These are phyloP conservation scores for Micoletzkya japonica DNA, from an alignment of 2,888 invertebrate genomes.

Conservation along the genomic window DNA sequence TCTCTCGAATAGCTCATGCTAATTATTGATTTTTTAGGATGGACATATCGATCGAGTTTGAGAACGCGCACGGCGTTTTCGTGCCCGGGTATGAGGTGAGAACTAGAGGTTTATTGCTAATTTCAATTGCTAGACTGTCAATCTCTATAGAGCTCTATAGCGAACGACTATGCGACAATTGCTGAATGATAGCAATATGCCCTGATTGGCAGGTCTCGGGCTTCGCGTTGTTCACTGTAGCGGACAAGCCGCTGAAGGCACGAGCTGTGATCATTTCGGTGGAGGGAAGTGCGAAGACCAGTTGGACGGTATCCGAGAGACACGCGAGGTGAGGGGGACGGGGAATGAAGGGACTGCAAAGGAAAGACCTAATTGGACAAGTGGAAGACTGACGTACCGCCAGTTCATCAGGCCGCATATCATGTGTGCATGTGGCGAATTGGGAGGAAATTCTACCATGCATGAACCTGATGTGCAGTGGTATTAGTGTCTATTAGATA, in stretches of 20 bases:
- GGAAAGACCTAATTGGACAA: too few species aligned
- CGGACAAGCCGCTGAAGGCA: conserved; percentile 20
- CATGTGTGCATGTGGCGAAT: too few species aligned
- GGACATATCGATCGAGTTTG: conserved; percentile 24
- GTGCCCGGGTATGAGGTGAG: conserved; percentile 27
- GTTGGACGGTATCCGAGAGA: conserved; percentile 27
- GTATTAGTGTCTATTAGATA: too few species aligned
- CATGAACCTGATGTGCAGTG: too few species aligned
- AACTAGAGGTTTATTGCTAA: background rate
- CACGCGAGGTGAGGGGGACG: background rate
- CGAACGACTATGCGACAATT: background rate
- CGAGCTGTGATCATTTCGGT: conserved; percentile 25
- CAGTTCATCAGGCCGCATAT: too few species aligned
- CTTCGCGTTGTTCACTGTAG: conserved; percentile 8
- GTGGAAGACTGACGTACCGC: too few species aligned
- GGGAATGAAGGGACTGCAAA: too few species aligned
- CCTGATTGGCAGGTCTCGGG: conserved; percentile 2
- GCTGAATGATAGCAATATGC: background rate
- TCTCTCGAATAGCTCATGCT: background rate
- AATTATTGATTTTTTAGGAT: background rate
- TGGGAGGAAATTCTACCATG: too few species aligned
- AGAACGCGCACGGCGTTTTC: conserved; percentile 24
- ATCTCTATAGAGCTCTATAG: background rate
- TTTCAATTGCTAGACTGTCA: background rate
- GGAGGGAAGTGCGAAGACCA: conserved; percentile 4